Base-by-base conservation (phyloP, 1,140 invertebrate genomes). In the Trinorchestia longiramus region DNA sequence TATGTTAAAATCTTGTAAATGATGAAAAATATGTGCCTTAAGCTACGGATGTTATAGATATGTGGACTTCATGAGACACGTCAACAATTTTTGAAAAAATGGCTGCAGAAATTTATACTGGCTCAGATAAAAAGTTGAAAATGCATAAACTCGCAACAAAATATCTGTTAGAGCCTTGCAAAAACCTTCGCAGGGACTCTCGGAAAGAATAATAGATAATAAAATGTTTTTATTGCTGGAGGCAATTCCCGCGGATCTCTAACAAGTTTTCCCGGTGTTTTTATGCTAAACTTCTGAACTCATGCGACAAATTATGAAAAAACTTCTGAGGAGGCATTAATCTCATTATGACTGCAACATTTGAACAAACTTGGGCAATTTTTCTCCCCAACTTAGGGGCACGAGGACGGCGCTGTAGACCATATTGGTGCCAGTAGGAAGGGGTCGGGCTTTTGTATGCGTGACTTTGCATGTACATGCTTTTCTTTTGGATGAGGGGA, bases 331-430 rank as follows among this genome's bases (percentile, higher is more conserved):
- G 62, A 11, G 62, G 28, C 62, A 77, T 77, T 77, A 77, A 77
- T 77, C 62, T 77, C 62, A 77, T 77, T 77, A 77, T 77, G 62
- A 77, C 62, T 77, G 62, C 62, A 77, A 77, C 62, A 77, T 77
- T 77, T 77, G 62, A 77, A 36, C 62, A 77, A 77, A 77, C 62
- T 77, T 77, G 62, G 62, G 62, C 62, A 77, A 77, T 77, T 77
- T 77, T 77, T 77, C 62, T 77, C 62, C 15, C 15, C 28, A 77
- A 77, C 62, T 77, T 77, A 36, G 62, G 62, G 62, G 36, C 1
- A 36, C 62, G 62, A 77, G 28, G 62, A 36, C 8, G 28, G 62
- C 15, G 62, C 11, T 77, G 62, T 3, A 19, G 62, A 77, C 62
- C 62, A 77, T 36, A 77, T 36, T 15, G 62, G 62, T 28, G 1